Evolutionary conservation across 2,888 invertebrate species (phyloP).

Genomic region (Mechanitis mazaeus): DNA sequence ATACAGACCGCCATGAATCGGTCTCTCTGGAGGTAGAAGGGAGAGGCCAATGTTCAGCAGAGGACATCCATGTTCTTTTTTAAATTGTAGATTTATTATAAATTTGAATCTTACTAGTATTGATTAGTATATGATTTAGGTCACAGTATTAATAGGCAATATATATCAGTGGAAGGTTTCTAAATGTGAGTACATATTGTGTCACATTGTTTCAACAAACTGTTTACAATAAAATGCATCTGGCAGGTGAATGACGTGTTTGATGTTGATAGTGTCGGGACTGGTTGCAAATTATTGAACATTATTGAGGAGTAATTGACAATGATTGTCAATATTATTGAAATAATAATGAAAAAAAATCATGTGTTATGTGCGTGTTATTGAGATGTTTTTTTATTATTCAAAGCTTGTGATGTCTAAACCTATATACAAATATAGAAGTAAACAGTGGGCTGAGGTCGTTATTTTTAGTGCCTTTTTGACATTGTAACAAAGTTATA

Average conservation of each 20-base stretch:
- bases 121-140: not conserved
- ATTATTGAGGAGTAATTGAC: too few relatives aligned
- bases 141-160: not conserved
- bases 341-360: not conserved
- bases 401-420: constrained; percentile 15
- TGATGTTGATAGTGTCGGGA: too few relatives aligned
- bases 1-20: too few relatives aligned
- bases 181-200: constrained; percentile 4
- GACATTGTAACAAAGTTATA: constrained; percentile 6
- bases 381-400: constrained; percentile 19
- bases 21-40: too few relatives aligned
- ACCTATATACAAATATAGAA: constrained; percentile 21
- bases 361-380: constrained; percentile 8
- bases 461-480: constrained; percentile 13
- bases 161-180: constrained; percentile 5
- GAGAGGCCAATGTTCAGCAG: too few relatives aligned
- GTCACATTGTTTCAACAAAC: constrained; percentile 18
- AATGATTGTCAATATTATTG: too few relatives aligned
- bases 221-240: constrained; percentile 28
- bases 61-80: too few relatives aligned
- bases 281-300: too few relatives aligned
- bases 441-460: constrained; percentile 21
- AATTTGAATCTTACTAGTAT: too few relatives aligned
- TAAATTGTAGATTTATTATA: too few relatives aligned
- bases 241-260: constrained; percentile 27